A percentile compares a stretch with the other conserved stretches of the same genome.
Evolutionary conservation across 2,888 invertebrate genomes (phyloP).

Genomic region (Palloptera scutellata): DNA sequence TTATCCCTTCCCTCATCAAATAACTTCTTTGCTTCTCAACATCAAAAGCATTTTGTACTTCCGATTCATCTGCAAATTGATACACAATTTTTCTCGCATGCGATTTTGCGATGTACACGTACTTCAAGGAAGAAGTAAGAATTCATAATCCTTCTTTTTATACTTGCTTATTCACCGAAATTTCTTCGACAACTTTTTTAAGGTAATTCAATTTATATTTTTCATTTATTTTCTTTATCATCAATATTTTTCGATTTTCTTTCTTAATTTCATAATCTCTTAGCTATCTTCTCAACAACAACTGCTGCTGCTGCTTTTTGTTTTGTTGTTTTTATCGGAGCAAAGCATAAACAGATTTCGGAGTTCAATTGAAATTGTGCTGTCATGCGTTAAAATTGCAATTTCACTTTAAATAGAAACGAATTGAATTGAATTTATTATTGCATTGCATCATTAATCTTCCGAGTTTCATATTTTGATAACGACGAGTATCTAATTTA

Average conservation of each 20-base stretch:
- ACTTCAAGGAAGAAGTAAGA: background rate
- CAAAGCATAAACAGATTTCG: too few species aligned
- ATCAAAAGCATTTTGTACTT: background rate
- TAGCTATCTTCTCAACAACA: too few species aligned
- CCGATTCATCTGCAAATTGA: background rate
- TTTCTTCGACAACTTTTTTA: background rate
- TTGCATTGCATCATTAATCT: background rate
- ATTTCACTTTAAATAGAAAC: constrained; percentile 39
- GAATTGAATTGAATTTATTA: background rate
- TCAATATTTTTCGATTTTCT: constrained; percentile 14
- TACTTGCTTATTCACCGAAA: background rate
- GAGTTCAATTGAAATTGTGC: constrained; percentile 45
- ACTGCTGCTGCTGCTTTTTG: too few species aligned
- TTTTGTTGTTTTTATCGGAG: too few species aligned
- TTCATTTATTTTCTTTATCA: background rate
- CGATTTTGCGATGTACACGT: too few species aligned
- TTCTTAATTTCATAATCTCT: too few species aligned
- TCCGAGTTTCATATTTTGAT: background rate
- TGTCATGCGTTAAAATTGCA: constrained; percentile 55
- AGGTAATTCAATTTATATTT: background rate
- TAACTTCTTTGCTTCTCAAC: background rate
- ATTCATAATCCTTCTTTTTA: background rate
- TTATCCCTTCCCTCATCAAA: background rate
- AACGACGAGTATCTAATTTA: background rate
- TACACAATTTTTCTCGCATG: background rate